Conservation (phyloP, 2,888 invertebrate genomes). For the Aphodius granarius region DNA sequence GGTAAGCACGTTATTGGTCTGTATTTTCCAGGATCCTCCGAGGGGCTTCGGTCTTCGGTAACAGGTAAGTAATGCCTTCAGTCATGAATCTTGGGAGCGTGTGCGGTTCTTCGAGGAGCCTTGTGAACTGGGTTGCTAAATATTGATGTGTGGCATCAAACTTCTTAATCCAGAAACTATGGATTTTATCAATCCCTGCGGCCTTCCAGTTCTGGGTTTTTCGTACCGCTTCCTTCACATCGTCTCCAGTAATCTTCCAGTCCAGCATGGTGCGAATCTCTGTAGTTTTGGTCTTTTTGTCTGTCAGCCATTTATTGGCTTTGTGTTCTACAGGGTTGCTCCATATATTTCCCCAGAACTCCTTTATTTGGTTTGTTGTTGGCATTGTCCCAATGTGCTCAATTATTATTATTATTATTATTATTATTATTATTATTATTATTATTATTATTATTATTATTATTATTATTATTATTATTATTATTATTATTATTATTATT, state of each 20-base stretch:
- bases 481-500: too few relatives aligned
- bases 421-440: background rate
- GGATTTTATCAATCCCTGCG: background rate
- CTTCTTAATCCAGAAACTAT: background rate
- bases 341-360: too few relatives aligned
- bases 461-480: too few relatives aligned
- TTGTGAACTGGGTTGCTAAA: background rate
- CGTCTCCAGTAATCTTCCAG: too few relatives aligned
- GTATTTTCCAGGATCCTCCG: constrained; percentile 25
- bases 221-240: background rate
- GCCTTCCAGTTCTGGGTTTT: background rate
- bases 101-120: background rate
- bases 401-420: background rate
- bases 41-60: background rate
- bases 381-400: background rate
- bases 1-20: constrained; percentile 31
- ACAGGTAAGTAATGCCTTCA: background rate
- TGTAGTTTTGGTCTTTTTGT: too few relatives aligned
- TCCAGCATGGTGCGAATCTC: too few relatives aligned
- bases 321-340: too few relatives aligned
- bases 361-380: too few relatives aligned
- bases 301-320: too few relatives aligned
- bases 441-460: too few relatives aligned
- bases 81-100: background rate
- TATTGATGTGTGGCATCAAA: background rate